Evolutionary conservation across 2,797 vertebrate genomes (phyloP).

Genomic region (Tokudaia tokunoshimensis): DNA sequence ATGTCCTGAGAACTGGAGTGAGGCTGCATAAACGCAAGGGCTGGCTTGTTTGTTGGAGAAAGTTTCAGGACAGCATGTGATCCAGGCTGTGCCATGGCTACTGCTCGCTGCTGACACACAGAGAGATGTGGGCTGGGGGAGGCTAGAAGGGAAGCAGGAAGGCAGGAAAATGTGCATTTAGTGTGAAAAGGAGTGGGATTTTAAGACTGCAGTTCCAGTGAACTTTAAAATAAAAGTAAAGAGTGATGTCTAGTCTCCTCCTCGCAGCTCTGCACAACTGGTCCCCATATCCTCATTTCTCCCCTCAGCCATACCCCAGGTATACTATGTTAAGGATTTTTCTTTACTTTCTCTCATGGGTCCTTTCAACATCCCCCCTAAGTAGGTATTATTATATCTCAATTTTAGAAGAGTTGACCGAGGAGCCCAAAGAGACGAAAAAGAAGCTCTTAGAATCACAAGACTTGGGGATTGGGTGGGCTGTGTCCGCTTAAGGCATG

Average conservation of each 20-base stretch:
- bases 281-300: neutral
- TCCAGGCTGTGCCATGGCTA: no score
- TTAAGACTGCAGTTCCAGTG: neutral
- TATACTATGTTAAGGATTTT: neutral
- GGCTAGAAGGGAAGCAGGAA: neutral
- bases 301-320: neutral
- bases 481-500: neutral
- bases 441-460: neutral
- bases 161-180: neutral
- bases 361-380: neutral
- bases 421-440: neutral
- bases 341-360: neutral
- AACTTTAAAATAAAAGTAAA: slow-evolving; percentile 47
- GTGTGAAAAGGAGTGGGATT: neutral
- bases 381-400: neutral
- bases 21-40: neutral
- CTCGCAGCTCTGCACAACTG: neutral
- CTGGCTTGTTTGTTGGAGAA: neutral
- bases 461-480: neutral
- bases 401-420: slow-evolving; percentile 43
- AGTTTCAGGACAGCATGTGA: neutral
- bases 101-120: neutral
- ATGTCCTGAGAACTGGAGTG: neutral
- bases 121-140: accelerated
- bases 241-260: neutral